These are phyloP conservation scores for Zonitis immaculata DNA, from an alignment of 2,888 invertebrate genomes.

Conservation along the genomic window DNA sequence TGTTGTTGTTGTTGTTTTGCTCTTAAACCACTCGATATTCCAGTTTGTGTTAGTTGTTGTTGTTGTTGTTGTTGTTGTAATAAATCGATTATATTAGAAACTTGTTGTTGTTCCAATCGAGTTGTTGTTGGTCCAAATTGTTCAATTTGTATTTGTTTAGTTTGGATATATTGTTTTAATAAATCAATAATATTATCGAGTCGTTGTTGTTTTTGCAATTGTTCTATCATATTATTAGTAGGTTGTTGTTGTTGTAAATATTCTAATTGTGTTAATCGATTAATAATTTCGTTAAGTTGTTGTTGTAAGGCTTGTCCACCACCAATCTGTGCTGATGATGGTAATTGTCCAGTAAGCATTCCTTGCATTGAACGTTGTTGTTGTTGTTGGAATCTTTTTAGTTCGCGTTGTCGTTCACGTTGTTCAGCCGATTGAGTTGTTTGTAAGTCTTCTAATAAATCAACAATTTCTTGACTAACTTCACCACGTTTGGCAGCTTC, in stretches of 20 bases:
- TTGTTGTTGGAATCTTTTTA: not conserved
- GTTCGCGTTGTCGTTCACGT: not conserved
- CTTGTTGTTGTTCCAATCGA: not conserved
- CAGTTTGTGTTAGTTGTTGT: not conserved
- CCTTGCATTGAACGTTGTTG: not conserved
- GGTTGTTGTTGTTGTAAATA: not conserved
- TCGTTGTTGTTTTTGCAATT: not conserved
- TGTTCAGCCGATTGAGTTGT: not conserved
- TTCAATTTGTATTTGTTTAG: not conserved
- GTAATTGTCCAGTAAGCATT: too few species aligned
- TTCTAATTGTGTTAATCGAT: not conserved
- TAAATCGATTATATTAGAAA: not conserved
- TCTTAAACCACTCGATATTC: not conserved
- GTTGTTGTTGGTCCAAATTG: not conserved
- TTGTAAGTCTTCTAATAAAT: slow-evolving; percentile 8
- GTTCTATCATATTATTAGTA: not conserved
- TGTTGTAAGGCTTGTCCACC: not conserved
- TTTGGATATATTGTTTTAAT: not conserved
- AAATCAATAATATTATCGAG: not conserved
- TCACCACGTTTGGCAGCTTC: slow-evolving; percentile 23
- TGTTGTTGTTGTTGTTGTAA: not conserved
- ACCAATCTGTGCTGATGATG: too few species aligned
- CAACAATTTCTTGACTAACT: slow-evolving; percentile 19
- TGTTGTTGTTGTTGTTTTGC: not conserved
- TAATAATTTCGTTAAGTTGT: not conserved